phyloP scores from a whole-genome alignment of 2,113 vertebrate species.

The Scopus umbretta region DNA sequence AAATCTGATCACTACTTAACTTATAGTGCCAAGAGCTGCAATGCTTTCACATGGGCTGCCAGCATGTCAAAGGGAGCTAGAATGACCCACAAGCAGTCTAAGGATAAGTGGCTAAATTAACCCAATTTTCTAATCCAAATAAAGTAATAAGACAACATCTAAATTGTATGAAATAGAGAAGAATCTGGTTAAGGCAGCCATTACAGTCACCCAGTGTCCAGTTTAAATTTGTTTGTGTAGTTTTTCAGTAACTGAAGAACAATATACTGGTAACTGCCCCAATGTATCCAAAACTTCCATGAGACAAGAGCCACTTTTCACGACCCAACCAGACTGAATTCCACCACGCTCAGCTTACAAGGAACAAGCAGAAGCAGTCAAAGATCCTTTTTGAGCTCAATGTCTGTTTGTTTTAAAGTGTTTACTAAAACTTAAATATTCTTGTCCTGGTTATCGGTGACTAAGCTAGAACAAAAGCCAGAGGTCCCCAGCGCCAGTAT shows the following conservation, averaged over 20 bases:
- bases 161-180: background rate
- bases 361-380: background rate
- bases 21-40: background rate
- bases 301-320: background rate
- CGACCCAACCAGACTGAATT: background rate
- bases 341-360: background rate
- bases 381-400: background rate
- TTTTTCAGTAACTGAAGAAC: background rate
- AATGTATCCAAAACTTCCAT: accelerated
- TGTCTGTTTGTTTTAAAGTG: background rate
- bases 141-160: background rate
- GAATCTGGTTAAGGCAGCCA: background rate
- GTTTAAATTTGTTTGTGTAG: background rate
- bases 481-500: background rate
- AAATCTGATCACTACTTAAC: background rate
- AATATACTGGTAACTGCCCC: background rate
- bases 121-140: background rate
- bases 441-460: background rate
- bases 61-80: background rate
- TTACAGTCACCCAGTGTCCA: background rate
- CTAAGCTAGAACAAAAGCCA: background rate
- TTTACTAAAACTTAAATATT: background rate
- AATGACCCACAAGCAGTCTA: background rate
- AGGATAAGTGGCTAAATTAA: background rate
- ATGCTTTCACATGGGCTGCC: background rate